phyloP scores from a whole-genome alignment of 2,113 vertebrate species.

The Pleuronectes platessa region DNA sequence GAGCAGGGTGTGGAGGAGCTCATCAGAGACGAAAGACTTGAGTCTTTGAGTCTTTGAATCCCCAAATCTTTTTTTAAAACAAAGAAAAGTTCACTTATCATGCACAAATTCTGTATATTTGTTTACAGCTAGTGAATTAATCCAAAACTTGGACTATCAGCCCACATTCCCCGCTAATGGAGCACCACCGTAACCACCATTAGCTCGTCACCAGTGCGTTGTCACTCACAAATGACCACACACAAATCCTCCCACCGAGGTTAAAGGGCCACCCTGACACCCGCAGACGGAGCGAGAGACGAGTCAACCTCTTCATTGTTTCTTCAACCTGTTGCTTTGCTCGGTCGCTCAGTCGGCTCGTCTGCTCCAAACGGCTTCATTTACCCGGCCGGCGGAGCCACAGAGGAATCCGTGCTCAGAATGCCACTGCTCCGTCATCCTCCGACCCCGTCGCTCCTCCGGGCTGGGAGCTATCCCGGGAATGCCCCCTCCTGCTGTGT shows the following conservation, averaged over 20 bases:
- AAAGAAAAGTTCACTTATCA: no score
- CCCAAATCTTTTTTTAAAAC: background rate
- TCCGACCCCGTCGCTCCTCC: slow-evolving; percentile 28
- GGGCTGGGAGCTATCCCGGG: slow-evolving; percentile 51
- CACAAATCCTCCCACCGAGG: slow-evolving; percentile 23
- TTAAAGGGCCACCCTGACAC: slow-evolving; percentile 17
- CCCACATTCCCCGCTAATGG: background rate
- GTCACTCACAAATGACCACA: slow-evolving; percentile 50
- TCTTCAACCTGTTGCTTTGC: slow-evolving; percentile 67
- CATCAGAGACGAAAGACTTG: background rate
- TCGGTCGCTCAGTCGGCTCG: slow-evolving; percentile 25
- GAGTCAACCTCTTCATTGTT: slow-evolving; percentile 39
- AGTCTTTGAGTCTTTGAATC: background rate
- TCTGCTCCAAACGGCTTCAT: slow-evolving; percentile 44
- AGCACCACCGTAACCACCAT: background rate
- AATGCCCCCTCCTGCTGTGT: slow-evolving; percentile 64
- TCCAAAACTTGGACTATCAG: background rate
- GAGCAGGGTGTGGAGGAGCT: slow-evolving; percentile 20
- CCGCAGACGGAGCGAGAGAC: slow-evolving; percentile 24
- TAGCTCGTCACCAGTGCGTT: background rate
- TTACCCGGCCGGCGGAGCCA: slow-evolving; percentile 36
- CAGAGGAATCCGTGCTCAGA: slow-evolving; percentile 38
- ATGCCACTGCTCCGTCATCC: slow-evolving; percentile 54
- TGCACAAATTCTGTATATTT: no score
- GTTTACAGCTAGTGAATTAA: no score